Evolutionary conservation across 2,797 vertebrate genomes (phyloP).

Genomic region (Mus caroli): DNA sequence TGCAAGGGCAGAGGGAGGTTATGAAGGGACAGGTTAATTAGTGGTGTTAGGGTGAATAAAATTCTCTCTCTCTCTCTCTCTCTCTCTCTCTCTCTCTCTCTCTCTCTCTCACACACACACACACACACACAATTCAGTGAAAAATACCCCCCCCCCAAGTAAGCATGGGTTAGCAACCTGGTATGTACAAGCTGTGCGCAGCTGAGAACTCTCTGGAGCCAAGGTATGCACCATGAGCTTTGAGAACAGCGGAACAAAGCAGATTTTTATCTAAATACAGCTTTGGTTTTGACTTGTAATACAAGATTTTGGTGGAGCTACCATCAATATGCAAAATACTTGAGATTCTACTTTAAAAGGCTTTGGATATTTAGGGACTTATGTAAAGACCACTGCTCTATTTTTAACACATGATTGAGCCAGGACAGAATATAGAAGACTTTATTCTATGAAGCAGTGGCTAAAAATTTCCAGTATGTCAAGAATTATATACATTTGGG

Average conservation of each 20-base stretch:
- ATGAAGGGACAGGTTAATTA: neutral
- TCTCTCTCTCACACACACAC: too few relatives aligned
- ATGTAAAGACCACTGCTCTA: conserved; percentile 29
- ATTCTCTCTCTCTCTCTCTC: too few relatives aligned
- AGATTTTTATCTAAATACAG: conserved; percentile 43
- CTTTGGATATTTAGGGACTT: conserved; percentile 40
- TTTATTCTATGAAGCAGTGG: conserved; percentile 38
- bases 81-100: too few relatives aligned
- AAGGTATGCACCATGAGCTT: neutral
- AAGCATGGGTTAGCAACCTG: neutral
- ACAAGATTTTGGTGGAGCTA: conserved; percentile 44
- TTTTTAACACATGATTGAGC: conserved; percentile 53
- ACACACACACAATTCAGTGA: too few relatives aligned
- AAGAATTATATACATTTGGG: conserved; percentile 22
- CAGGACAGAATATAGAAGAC: neutral
- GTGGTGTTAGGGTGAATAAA: neutral
- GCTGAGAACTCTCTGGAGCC: neutral
- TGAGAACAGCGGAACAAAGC: neutral
- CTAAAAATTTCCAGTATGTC: conserved; percentile 58
- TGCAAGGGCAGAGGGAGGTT: neutral
- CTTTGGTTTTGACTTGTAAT: conserved; percentile 59
- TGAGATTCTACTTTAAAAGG: conserved; percentile 11
- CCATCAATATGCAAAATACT: neutral
- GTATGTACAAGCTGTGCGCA: neutral
- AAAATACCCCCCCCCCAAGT: too few relatives aligned